Base-by-base conservation (phyloP, 2,888 invertebrate genomes). In the Nesidiocoris tenuis region DNA sequence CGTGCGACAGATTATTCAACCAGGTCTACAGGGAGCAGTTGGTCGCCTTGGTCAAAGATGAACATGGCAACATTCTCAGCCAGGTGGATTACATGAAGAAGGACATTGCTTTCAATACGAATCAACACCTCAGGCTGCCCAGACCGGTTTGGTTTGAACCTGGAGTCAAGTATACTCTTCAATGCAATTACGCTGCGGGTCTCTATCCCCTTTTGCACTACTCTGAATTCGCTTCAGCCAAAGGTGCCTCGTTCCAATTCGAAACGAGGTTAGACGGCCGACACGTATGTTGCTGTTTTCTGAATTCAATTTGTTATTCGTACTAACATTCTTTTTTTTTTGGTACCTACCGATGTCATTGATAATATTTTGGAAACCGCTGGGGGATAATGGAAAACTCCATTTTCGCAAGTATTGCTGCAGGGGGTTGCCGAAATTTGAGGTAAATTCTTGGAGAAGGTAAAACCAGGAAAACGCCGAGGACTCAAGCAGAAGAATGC, bases 61-160 rank as follows among this genome's bases (percentile, higher is more conserved):
- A 85, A 81, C 83, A 85, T 76, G 84, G 84, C 74, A 84, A 81
- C 81, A 81, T 84, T 79, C 81, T 84, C 76, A 84, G 83, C 78
- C 81, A 81, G 70, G 83, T 84, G 0, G 84, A 84, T 79, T 85
- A 84, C 80, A n/a, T n/a, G n/a, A 83, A 82, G 79, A 83, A 83
- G 77, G 83, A 82, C 67, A 84, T 86, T 59, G 84, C 85, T 75
- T 86, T 85, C 83, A 85, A 86, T 81, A 83, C 85, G 61, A 81
- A 83, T 77, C 83, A 86, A 78, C 83, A 84, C 75, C 83, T 87
- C 78, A 83, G 84, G 74, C 82, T 87, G 39, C 80, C 82, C 64
- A 84, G 85, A 77, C 85, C 86, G 16, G 84, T 84, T 79, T 80
- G 79, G 79, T 79, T 80, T 59, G 68, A 77, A 59, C 77, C 79